These are phyloP conservation scores for Apantesis nais DNA, from an alignment of 2,888 invertebrate genomes.

Conservation along the genomic window DNA sequence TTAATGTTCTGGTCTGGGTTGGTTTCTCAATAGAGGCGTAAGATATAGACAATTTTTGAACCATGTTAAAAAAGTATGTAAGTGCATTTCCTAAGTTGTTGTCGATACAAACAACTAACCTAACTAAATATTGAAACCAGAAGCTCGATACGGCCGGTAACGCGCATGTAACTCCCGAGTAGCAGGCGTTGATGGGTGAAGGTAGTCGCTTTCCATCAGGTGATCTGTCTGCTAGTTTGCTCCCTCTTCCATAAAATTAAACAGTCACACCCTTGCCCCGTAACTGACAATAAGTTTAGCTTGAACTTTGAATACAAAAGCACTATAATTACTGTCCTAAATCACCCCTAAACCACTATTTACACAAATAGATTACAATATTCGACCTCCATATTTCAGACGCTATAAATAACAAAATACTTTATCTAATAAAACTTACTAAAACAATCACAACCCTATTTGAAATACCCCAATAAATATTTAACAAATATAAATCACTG, in stretches of 20 bases:
- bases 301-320: not conserved
- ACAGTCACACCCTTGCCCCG: not conserved
- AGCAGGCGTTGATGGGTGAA: too few relatives aligned
- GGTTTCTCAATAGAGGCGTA: too few relatives aligned
- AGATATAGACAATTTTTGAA: too few relatives aligned
- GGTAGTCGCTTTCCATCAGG: too few relatives aligned
- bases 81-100: not conserved
- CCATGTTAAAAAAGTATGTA: too few relatives aligned
- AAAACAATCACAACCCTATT: slow-evolving; percentile 14
- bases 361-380: slow-evolving; percentile 11
- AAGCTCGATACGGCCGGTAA: too few relatives aligned
- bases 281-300: not conserved
- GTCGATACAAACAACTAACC: not conserved
- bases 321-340: not conserved
- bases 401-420: slow-evolving; percentile 16
- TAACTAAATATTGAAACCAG: not conserved
- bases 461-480: slow-evolving; percentile 45
- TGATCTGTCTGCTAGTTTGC: too few relatives aligned
- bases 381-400: not conserved
- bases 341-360: not conserved
- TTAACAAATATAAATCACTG: slow-evolving; percentile 48
- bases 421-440: slow-evolving; percentile 14
- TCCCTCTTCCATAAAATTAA: too few relatives aligned
- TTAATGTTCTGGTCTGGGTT: too few relatives aligned
- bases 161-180: too few relatives aligned